Percentiles rank a stretch among this genome's conserved stretches.
Evolutionary conservation across 2,888 invertebrate species (phyloP).

Genomic region (Drosophila neonasuta): DNA sequence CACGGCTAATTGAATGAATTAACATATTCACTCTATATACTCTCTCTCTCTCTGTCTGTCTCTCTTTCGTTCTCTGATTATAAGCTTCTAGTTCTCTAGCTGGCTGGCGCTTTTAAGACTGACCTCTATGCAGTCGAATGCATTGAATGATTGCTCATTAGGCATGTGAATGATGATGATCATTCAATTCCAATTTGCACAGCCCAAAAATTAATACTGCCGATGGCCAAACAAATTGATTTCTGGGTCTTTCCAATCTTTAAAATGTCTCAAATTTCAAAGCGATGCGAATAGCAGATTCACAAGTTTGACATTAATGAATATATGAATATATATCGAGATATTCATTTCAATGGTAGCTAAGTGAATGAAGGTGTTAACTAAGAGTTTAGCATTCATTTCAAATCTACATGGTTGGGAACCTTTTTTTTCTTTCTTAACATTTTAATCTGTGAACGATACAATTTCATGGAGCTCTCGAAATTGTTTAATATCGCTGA

Average conservation of each 20-base stretch:
- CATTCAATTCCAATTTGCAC: constrained; percentile 2
- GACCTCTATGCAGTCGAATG: constrained; percentile 4
- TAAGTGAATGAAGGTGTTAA: constrained; percentile 17
- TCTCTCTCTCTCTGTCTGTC: background rate
- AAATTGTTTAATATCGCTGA: background rate
- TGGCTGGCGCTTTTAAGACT: constrained; percentile 8
- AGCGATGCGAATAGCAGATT: constrained; percentile 6
- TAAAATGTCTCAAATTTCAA: constrained; percentile 12
- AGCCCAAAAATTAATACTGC: background rate
- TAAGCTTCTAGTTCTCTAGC: background rate
- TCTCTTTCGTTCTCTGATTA: background rate
- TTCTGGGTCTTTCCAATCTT: constrained; percentile 13
- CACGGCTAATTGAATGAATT: constrained; percentile 72
- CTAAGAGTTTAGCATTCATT: constrained; percentile 16
- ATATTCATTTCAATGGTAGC: constrained; percentile 6
- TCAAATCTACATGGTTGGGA: background rate
- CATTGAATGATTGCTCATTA: constrained; percentile 1
- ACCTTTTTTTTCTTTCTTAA: background rate
- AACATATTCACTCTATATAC: constrained; percentile 44
- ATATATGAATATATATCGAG: constrained; percentile 7
- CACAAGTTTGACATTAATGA: background rate
- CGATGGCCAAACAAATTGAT: constrained; percentile 12
- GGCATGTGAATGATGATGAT: background rate
- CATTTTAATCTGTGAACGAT: background rate
- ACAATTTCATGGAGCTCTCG: background rate